Evolutionary conservation across 2,888 invertebrate species (phyloP).

Genomic region (Eupithecia abbreviata): DNA sequence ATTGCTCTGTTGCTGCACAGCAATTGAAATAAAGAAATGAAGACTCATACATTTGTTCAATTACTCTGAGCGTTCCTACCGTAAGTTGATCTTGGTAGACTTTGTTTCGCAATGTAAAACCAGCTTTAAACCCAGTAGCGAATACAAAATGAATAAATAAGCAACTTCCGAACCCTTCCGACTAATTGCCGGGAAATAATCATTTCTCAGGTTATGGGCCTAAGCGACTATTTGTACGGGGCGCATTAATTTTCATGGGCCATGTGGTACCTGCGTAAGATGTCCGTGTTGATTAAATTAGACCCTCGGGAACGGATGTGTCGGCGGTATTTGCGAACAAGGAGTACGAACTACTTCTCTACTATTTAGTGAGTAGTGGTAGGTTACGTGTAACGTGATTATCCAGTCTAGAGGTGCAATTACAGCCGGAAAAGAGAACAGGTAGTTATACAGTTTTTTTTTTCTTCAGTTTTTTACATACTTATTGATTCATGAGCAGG

Average conservation of each 20-base stretch:
- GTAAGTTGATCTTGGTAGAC: neutral
- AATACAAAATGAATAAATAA: slow-evolving; percentile 37
- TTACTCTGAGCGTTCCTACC: neutral
- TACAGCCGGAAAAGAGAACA: neutral
- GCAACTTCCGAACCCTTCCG: slow-evolving; percentile 35
- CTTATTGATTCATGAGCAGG: neutral
- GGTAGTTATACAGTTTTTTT: neutral
- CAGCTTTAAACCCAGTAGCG: neutral
- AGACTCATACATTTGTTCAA: neutral
- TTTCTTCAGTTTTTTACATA: neutral
- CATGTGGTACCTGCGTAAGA: slow-evolving; percentile 45
- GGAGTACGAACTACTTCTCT: slow-evolving; percentile 15
- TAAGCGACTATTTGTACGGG: slow-evolving; percentile 57
- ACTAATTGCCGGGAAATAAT: slow-evolving; percentile 62
- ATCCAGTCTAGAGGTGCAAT: neutral
- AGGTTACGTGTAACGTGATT: neutral
- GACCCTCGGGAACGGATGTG: slow-evolving; percentile 42
- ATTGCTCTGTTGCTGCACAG: neutral
- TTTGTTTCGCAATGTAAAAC: neutral
- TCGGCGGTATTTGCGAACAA: slow-evolving; percentile 28
- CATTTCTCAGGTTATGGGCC: slow-evolving; percentile 56
- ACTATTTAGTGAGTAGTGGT: neutral
- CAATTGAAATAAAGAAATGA: neutral
- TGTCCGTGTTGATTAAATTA: slow-evolving; percentile 54
- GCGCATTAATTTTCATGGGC: slow-evolving; percentile 62